Evolutionary conservation across 2,888 invertebrate genomes (phyloP).

Genomic region (Sepioteuthis lessoniana): DNA sequence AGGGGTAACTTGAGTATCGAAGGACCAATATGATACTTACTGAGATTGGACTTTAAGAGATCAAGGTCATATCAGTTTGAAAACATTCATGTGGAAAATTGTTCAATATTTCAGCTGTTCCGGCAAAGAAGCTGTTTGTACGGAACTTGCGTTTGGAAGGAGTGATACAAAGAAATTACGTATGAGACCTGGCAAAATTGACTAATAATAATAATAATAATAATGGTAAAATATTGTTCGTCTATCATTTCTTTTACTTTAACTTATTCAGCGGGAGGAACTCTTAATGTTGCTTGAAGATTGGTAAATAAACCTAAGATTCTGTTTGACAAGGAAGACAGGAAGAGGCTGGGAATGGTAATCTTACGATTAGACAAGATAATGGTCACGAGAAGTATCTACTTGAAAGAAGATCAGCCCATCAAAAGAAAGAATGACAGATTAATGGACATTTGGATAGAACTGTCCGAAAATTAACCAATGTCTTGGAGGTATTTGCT

Average conservation of each 20-base stretch:
- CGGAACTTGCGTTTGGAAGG: no score
- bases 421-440: neutral
- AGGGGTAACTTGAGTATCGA: no score
- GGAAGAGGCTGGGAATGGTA: neutral
- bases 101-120: no score
- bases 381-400: neutral
- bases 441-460: neutral
- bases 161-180: no score
- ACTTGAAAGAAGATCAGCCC: conserved; percentile 18
- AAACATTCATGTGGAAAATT: no score
- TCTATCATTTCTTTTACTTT: neutral
- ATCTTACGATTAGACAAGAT: conserved; percentile 10
- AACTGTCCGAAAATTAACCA: neutral
- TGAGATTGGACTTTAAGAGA: no score
- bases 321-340: conserved; percentile 10
- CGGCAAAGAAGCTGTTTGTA: no score
- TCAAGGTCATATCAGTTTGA: no score
- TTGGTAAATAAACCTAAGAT: neutral
- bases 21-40: no score
- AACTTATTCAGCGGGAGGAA: neutral
- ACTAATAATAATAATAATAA: no score
- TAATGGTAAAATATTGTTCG: no score
- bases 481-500: neutral
- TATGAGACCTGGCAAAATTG: no score
- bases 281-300: neutral